Base-by-base conservation (phyloP, 2,888 invertebrate genomes). In the Cremastinae sp. region DNA sequence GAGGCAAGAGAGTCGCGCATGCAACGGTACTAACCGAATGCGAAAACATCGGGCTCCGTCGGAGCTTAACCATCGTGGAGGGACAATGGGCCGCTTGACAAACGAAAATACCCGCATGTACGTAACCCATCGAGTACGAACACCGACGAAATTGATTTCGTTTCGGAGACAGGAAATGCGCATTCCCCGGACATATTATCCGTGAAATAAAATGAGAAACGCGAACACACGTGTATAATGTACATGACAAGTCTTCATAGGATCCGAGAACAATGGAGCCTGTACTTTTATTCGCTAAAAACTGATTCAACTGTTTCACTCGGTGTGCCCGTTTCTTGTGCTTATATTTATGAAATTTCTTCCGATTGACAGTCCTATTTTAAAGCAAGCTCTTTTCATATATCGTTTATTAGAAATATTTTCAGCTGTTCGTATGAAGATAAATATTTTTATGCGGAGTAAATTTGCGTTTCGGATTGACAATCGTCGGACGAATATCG, bases 11-110 rank as follows among this genome's bases (percentile, higher is more conserved):
- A 70, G 55, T 80, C 78, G 81, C 81, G 83, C 83, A 85, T 86
- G 83, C 84, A 80, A 82, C 77, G 82, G 80, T 88, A 87, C 87
- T 88, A 88, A 85, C 86, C 86, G 83, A 81, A 78, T 84, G 80
- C 81, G 83, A 89, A 88, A 89, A 89, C 88, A 88, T 88, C 81
- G 84, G 28, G 78, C 82, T 81, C 77, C 81, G 80, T 82, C 82
- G 84, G 82, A 79, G 78, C 78, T 64, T 74, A 74, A 43, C 39
- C 62, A 64, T 70, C 59, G 65, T 70, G 16, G 56, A 78, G 22
- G 74, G 55, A 72, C 78, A 73, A 58, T 69, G 51, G 51, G 68
- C 55, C 72, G 58, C 56, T 22, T 55, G 58, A 66, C 51, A 73
- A 47, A 45, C 14, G 7, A 28, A 12, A 20, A 2, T 58, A 39